A percentile compares a stretch with the other conserved stretches of the same genome.
phyloP scores from a whole-genome alignment of 2,888 invertebrate genomes.

The Eupithecia vulgata region DNA sequence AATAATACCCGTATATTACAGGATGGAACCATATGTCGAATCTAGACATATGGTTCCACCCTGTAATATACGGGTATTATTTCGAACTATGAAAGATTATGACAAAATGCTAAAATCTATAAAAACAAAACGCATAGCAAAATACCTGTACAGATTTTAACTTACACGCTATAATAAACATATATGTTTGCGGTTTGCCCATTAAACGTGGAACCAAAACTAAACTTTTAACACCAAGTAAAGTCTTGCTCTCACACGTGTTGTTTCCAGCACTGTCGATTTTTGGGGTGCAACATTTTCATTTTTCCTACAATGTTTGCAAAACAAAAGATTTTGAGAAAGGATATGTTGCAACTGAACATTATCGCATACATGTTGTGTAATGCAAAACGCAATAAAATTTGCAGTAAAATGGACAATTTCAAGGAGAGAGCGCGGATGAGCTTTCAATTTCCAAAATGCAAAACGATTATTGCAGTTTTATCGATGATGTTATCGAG shows the following conservation, averaged over 20 bases:
- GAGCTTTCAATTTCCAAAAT: constrained; percentile 36
- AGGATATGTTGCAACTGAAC: constrained; percentile 8
- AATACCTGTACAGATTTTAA: not conserved
- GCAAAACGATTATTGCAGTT: constrained; percentile 18
- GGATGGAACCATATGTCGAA: too few species aligned
- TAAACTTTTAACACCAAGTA: not conserved
- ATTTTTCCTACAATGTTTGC: not conserved
- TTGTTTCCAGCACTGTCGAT: not conserved
- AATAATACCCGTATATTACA: not conserved
- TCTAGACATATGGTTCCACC: too few species aligned
- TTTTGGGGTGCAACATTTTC: not conserved
- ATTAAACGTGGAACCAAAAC: not conserved
- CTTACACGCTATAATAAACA: not conserved
- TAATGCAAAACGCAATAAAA: constrained; percentile 8
- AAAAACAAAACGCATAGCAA: not conserved
- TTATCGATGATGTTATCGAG: constrained; percentile 2
- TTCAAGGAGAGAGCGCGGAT: constrained; percentile 31
- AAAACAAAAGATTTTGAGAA: not conserved
- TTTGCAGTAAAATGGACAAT: constrained; percentile 29
- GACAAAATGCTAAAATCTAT: not conserved
- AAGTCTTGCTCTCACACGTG: not conserved
- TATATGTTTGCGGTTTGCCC: too few species aligned
- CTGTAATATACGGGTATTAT: not conserved
- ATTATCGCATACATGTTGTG: not conserved
- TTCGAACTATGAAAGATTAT: not conserved